Conservation (phyloP, 2,113 vertebrate species). For the Xyliphius kryptos region DNA sequence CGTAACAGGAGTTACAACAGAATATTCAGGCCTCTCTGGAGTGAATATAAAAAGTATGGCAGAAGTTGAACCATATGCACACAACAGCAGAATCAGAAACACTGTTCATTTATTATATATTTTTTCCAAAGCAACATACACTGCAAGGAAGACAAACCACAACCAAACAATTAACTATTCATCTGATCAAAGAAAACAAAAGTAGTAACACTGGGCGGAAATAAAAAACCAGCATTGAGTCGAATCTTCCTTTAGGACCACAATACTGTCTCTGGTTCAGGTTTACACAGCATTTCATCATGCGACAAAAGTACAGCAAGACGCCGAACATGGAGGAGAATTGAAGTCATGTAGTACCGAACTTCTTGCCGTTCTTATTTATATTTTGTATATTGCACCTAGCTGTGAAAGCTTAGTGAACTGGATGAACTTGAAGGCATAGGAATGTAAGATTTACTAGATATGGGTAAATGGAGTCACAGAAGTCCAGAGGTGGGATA, state of each 20-base stretch:
- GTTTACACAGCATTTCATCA: conserved; percentile 26
- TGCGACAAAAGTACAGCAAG: conserved; percentile 7
- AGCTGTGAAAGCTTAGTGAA: too few species aligned
- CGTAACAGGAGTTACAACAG: too few species aligned
- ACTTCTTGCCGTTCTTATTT: neutral
- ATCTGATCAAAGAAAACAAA: conserved; percentile 8
- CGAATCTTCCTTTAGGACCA: conserved; percentile 8
- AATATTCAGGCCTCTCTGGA: too few species aligned
- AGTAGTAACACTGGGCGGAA: neutral
- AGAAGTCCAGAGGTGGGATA: too few species aligned
- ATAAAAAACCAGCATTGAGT: conserved; percentile 21
- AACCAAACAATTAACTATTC: neutral
- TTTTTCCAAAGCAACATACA: neutral
- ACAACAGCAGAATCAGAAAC: neutral
- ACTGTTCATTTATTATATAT: neutral
- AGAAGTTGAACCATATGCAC: neutral
- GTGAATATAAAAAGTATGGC: neutral
- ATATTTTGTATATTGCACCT: too few species aligned
- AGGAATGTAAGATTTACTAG: too few species aligned
- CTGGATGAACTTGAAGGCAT: too few species aligned
- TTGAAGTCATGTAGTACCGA: conserved; percentile 1
- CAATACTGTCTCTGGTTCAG: conserved; percentile 11
- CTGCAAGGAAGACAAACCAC: too few species aligned
- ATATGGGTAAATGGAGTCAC: too few species aligned
- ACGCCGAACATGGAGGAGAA: conserved; percentile 4